Conservation (phyloP, 1,140 invertebrate genomes). For the Pseudomyrmex pallidus region DNA sequence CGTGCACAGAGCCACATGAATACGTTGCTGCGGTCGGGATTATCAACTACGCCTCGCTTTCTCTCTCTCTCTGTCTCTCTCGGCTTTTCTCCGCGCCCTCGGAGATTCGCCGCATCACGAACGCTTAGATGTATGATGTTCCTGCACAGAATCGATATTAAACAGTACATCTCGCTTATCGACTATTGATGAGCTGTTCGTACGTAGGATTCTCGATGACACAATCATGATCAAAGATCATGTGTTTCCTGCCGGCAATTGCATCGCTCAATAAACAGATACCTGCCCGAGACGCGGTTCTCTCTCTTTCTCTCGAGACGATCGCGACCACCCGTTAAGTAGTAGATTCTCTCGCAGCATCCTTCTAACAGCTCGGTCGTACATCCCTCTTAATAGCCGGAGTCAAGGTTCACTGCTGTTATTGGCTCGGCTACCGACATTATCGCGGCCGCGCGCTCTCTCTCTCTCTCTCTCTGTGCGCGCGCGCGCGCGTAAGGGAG, state of each 20-base stretch:
- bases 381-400: slow-evolving; percentile 63
- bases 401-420: slow-evolving; percentile 65
- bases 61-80: slow-evolving; percentile 22
- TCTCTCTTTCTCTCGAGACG: background rate
- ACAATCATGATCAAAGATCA: background rate
- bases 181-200: background rate
- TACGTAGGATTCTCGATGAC: background rate
- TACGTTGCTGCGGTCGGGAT: slow-evolving; percentile 64
- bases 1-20: slow-evolving; percentile 61
- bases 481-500: slow-evolving; percentile 26
- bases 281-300: background rate
- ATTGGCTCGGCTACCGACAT: slow-evolving; percentile 63
- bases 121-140: no score
- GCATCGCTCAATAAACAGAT: slow-evolving; percentile 17
- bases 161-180: background rate
- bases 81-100: background rate
- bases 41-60: slow-evolving; percentile 62
- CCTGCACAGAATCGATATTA: background rate
- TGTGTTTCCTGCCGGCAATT: background rate
- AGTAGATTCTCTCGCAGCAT: slow-evolving; percentile 22
- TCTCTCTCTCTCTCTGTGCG: background rate
- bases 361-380: slow-evolving; percentile 54
- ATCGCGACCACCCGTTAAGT: background rate
- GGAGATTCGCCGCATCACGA: no score
- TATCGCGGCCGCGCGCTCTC: slow-evolving; percentile 43